phyloP scores from a whole-genome alignment of 2,113 vertebrate species.

The Pomatorhinus ruficollis region DNA sequence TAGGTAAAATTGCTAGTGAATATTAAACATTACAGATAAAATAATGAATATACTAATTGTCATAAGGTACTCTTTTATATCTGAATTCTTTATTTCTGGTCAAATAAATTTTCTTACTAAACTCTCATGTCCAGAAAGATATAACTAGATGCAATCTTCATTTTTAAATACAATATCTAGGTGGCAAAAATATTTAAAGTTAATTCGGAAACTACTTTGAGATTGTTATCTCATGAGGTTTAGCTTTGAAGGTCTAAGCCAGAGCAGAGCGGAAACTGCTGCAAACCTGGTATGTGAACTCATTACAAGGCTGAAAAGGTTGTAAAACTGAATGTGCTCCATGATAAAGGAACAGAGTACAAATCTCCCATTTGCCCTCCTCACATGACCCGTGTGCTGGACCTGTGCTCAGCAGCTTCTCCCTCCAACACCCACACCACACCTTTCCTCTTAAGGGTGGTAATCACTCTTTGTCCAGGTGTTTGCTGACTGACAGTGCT shows the following conservation, averaged over 20 bases:
- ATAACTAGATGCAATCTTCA: neutral
- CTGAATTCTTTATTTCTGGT: neutral
- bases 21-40: neutral
- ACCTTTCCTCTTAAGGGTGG: neutral
- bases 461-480: neutral
- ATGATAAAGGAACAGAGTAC: neutral
- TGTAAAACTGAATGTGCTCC: neutral
- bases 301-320: neutral
- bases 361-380: neutral
- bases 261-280: rapidly evolving
- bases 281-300: neutral
- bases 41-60: neutral
- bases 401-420: neutral
- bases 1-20: neutral
- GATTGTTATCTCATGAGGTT: neutral
- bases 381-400: neutral
- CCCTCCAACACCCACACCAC: neutral
- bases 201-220: neutral
- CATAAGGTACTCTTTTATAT: neutral
- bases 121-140: neutral
- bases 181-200: neutral
- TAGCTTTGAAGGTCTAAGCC: neutral
- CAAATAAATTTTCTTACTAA: neutral
- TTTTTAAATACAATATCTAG: neutral
- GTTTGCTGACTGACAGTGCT: neutral